Percentiles rank a stretch among this genome's conserved stretches.
phyloP scores from a whole-genome alignment of 1,140 invertebrate genomes.

The Drosophila grimshawi region DNA sequence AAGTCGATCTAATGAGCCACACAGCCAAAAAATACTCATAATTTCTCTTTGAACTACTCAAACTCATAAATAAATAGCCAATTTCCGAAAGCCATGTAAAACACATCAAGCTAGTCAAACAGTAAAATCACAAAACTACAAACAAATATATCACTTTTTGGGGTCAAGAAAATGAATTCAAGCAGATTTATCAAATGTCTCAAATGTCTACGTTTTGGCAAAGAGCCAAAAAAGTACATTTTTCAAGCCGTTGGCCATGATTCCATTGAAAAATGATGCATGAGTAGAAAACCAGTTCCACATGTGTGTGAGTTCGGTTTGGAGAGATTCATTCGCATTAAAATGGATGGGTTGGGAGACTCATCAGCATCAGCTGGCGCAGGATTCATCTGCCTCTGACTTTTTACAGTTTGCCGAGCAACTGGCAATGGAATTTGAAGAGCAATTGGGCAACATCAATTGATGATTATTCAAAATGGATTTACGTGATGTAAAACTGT shows the following conservation, averaged over 20 bases:
- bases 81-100: slow-evolving; percentile 40
- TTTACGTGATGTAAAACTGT: too few relatives aligned
- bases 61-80: slow-evolving; percentile 68
- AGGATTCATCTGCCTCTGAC: too few relatives aligned
- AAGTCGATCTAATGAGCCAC: slow-evolving; percentile 4
- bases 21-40: slow-evolving; percentile 53
- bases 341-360: too few relatives aligned
- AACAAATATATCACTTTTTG: slow-evolving; percentile 61
- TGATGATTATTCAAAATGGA: slow-evolving; percentile 24
- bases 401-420: too few relatives aligned
- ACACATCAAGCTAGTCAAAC: too few relatives aligned
- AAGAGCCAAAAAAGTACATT: slow-evolving; percentile 29
- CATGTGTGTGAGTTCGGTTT: neutral
- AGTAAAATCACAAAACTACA: slow-evolving; percentile 56
- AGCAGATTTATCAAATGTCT: slow-evolving; percentile 15
- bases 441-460: slow-evolving; percentile 60
- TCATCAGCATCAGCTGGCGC: too few relatives aligned
- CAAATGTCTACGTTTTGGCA: slow-evolving; percentile 14
- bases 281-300: too few relatives aligned
- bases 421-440: slow-evolving; percentile 10
- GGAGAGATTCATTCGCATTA: too few relatives aligned
- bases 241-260: slow-evolving; percentile 35
- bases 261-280: neutral
- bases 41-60: slow-evolving; percentile 43
- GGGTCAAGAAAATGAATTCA: neutral